Conservation (phyloP, 2,113 vertebrate genomes). For the Neotragus pygmaeus region DNA sequence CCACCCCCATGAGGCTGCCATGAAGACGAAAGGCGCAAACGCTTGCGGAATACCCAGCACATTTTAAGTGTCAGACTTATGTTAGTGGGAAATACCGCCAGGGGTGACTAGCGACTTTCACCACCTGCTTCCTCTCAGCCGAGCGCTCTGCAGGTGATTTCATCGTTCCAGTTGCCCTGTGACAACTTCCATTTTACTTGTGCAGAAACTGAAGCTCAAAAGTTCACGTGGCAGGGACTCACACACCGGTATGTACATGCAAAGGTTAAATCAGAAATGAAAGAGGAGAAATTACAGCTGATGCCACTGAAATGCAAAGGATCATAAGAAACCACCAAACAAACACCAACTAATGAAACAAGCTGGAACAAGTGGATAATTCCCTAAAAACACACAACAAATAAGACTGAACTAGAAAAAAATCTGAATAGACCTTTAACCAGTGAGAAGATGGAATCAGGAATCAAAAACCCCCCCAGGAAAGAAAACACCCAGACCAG, state of each 20-base stretch:
- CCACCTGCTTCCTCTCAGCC: accelerated
- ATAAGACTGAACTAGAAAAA: neutral
- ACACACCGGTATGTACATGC: accelerated
- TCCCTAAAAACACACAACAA: neutral
- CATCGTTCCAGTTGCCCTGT: neutral
- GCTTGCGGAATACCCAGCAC: accelerated
- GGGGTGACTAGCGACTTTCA: accelerated
- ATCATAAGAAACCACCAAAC: neutral
- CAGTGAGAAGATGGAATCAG: neutral
- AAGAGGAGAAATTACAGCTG: neutral
- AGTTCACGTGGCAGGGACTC: accelerated
- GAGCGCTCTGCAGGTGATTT: accelerated
- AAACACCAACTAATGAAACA: too few species aligned
- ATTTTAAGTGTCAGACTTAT: accelerated
- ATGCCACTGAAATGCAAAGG: neutral
- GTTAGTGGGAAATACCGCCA: accelerated
- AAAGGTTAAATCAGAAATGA: neutral
- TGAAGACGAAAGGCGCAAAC: accelerated
- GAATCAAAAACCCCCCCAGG: too few species aligned
- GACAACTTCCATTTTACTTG: accelerated
- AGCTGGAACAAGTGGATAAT: too few species aligned
- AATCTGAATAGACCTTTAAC: neutral
- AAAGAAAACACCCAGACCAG: too few species aligned
- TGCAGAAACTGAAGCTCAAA: neutral
- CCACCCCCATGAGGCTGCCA: accelerated